Evolutionary conservation across 2,113 vertebrate species (phyloP).

Genomic region (Hyaena hyaena): DNA sequence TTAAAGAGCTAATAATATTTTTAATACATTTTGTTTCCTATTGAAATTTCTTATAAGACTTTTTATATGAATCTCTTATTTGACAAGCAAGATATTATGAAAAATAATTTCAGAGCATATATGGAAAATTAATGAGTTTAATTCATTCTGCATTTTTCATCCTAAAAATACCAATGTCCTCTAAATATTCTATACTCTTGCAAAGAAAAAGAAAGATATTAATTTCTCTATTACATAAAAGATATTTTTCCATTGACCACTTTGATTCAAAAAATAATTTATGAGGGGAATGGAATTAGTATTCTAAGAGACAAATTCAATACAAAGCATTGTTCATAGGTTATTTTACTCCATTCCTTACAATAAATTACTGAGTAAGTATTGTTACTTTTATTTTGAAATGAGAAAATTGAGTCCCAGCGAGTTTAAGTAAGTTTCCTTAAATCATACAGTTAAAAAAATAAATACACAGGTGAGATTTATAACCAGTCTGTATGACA

Average conservation of each 20-base stretch:
- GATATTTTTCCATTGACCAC: neutral
- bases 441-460: neutral
- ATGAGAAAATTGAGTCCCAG: neutral
- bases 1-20: constrained; percentile 58
- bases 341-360: neutral
- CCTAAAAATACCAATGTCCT: constrained; percentile 53
- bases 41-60: constrained; percentile 32
- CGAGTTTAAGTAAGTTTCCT: neutral
- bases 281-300: neutral
- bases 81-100: constrained; percentile 63
- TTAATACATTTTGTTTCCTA: constrained; percentile 57
- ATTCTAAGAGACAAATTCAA: neutral
- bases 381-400: constrained; percentile 7
- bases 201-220: neutral
- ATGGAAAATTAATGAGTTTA: constrained; percentile 59
- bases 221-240: neutral
- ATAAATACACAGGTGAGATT: neutral
- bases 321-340: neutral
- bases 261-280: constrained; percentile 59
- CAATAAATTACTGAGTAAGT: neutral
- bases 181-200: constrained; percentile 45
- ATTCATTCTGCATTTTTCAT: constrained; percentile 59
- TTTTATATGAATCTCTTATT: constrained; percentile 22
- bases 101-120: constrained; percentile 54
- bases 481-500: neutral